These are phyloP conservation scores for Nemotelus nigrinus DNA, from an alignment of 2,888 invertebrate genomes.

Conservation along the genomic window DNA sequence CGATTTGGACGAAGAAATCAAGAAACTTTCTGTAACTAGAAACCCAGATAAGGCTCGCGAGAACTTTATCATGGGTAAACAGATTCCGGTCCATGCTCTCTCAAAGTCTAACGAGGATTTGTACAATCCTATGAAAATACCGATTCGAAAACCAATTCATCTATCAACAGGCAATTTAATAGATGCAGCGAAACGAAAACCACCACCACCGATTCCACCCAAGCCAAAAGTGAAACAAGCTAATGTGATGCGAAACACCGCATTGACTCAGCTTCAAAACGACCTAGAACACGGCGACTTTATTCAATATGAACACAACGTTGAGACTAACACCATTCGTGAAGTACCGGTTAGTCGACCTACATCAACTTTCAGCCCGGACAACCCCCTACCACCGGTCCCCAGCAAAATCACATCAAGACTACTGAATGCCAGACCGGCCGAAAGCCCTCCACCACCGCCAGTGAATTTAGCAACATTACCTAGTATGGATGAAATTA, in stretches of 20 bases:
- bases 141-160: constrained; percentile 40
- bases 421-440: constrained; percentile 55
- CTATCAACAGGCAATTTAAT: constrained; percentile 50
- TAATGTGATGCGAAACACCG: constrained; percentile 60
- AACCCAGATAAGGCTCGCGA: constrained; percentile 51
- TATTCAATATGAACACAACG: constrained; percentile 63
- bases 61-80: constrained; percentile 58
- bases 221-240: constrained; percentile 62
- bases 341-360: constrained; percentile 53
- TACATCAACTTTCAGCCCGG: constrained; percentile 47
- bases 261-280: constrained; percentile 61
- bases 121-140: constrained; percentile 35
- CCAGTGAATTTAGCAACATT: constrained; percentile 62
- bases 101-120: constrained; percentile 61
- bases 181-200: constrained; percentile 44
- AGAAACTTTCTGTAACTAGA: constrained; percentile 53
- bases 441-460: constrained; percentile 64
- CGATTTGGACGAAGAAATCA: constrained; percentile 62
- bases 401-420: constrained; percentile 39
- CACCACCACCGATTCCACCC: constrained; percentile 57
- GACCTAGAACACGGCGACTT: constrained; percentile 64
- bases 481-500: constrained; percentile 55
- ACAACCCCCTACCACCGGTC: constrained; percentile 50
- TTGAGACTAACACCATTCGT: constrained; percentile 62
- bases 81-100: constrained; percentile 48